Evolutionary conservation across 2,113 vertebrate species (phyloP), one percentile per base, ranked within the genome.

Genomic region (Pteronura brasiliensis): DNA sequence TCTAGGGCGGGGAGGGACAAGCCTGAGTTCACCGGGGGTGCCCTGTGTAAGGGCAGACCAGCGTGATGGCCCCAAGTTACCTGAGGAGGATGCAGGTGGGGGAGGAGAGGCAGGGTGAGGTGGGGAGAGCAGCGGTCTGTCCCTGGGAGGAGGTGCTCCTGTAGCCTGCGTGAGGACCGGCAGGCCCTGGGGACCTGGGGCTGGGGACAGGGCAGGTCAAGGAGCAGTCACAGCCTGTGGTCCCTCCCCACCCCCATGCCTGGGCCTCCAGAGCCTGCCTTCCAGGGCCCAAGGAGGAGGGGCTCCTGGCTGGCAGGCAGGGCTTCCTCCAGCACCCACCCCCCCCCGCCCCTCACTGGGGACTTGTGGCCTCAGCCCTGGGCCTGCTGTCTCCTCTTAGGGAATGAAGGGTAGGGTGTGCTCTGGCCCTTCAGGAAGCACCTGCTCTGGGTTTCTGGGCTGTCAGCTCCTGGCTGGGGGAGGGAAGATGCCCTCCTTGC

Each of bases 31-130:
- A 15, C 42, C 1, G 42, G 74, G 14, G 42, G 7, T 29, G 74
- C 14, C 27, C 74, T 10, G 74, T 77, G 74, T 18, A 17, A 47
- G 44, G 74, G 74, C 31, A 7, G 47, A 55, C 23, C 12, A 10
- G 34, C 1, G 1, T 21, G 8, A 14, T 14, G 27, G 52, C 21
- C 79, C 10, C 0, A 12, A 57, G 49, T 7, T 4, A 2, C 52
- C 79, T 57, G 12, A 25, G 20, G 11, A 15, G 52, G 49, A 36
- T 8, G 72, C 7, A 29, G 27, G 14, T 18, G 72, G 27, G 42
- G 42, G 42, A 76, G 6, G 3, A 8, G 39, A 44, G 72, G 13
- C 72, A 74, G 12, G 25, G 42, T 17, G 72, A 76, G 34, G 21
- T 1, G 10, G 20, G 11, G 77, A 80, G 49, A n/a, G 17, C 15